Evolutionary conservation across 2,113 vertebrate species (phyloP).

Genomic region (Phaethornis superciliosus): DNA sequence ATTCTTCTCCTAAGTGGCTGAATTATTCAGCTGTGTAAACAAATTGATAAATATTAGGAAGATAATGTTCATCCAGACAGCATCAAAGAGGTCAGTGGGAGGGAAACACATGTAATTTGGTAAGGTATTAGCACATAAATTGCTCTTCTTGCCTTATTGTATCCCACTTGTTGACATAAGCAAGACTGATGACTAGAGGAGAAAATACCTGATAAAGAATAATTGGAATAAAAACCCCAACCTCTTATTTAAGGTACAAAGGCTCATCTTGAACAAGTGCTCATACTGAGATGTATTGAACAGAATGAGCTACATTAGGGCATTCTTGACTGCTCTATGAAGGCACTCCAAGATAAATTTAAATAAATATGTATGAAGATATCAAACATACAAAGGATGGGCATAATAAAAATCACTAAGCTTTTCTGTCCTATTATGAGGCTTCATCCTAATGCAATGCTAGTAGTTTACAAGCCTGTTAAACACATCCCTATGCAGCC

Average conservation of each 20-base stretch:
- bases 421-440: neutral
- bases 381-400: neutral
- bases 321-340: neutral
- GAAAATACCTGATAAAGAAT: constrained; percentile 5
- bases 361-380: neutral
- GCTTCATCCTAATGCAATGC: neutral
- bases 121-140: neutral
- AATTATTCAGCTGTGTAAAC: constrained; percentile 60
- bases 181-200: neutral
- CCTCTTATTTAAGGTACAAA: constrained; percentile 9
- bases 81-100: constrained; percentile 23
- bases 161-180: constrained; percentile 46
- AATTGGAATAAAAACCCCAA: neutral
- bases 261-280: neutral
- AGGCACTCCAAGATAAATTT: neutral
- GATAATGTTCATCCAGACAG: neutral
- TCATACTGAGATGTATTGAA: neutral
- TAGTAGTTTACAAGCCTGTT: neutral
- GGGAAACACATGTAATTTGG: constrained; percentile 17
- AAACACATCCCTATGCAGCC: neutral
- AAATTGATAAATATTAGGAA: constrained; percentile 47
- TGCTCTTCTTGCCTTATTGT: neutral
- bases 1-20: constrained; percentile 43
- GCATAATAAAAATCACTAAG: neutral
- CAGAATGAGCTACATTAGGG: constrained; percentile 33